Percentiles rank a stretch among this genome's conserved stretches.
Evolutionary conservation across 2,888 invertebrate genomes (phyloP).

Genomic region (Escarpia spicata): DNA sequence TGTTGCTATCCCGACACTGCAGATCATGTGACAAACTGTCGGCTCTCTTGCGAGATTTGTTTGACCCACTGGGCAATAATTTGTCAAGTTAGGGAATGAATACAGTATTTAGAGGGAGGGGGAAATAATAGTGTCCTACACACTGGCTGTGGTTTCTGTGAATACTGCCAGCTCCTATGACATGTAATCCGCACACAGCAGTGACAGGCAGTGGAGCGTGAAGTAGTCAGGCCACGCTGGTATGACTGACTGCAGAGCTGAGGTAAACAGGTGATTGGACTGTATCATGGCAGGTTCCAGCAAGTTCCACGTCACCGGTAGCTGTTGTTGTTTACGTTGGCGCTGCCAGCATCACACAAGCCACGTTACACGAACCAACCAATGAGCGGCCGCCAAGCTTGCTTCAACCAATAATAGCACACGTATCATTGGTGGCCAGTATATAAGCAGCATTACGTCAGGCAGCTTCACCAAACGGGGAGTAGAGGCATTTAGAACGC

Average conservation of each 20-base stretch:
- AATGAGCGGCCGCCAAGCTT: neutral
- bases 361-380: neutral
- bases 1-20: neutral
- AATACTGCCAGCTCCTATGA: neutral
- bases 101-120: neutral
- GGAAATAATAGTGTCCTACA: neutral
- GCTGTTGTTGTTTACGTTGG: neutral
- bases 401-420: neutral
- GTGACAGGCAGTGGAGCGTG: neutral
- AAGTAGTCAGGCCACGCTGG: neutral
- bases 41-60: neutral
- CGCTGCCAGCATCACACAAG: neutral
- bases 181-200: neutral
- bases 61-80: neutral
- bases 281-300: neutral
- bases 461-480: neutral
- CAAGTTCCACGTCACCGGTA: neutral
- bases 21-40: neutral
- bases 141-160: neutral
- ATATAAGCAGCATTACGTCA: constrained; percentile 13
- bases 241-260: neutral
- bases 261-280: neutral
- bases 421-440: neutral
- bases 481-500: neutral
- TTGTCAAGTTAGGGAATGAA: neutral